Conservation (phyloP, 2,113 vertebrate genomes). For the Diphyllodes magnificus region DNA sequence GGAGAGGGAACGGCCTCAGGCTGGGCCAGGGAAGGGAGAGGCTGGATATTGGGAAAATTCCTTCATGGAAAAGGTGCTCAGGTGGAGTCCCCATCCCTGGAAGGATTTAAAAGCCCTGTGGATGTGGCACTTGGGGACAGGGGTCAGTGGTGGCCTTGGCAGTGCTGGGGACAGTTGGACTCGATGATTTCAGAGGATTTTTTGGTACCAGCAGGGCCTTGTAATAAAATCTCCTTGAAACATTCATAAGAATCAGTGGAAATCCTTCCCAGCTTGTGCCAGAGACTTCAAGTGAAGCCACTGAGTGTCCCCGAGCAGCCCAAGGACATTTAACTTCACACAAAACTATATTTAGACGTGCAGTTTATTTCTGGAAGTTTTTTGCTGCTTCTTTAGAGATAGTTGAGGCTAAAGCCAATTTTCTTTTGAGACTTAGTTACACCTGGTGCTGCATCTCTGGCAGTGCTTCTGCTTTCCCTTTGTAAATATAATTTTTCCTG, state of each 20-base stretch:
- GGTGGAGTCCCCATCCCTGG: not conserved
- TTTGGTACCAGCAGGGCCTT: not conserved
- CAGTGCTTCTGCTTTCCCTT: not conserved
- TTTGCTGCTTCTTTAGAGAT: not conserved
- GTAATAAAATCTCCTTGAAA: not conserved
- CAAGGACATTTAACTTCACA: not conserved
- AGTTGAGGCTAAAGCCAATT: not conserved
- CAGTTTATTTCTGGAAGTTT: not conserved
- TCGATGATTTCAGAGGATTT: not conserved
- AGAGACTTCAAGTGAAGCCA: not conserved
- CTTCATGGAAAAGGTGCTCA: not conserved
- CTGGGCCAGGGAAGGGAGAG: not conserved
- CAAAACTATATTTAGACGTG: not conserved
- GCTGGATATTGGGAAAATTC: not conserved
- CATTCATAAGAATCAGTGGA: fast-evolving
- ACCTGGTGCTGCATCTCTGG: not conserved
- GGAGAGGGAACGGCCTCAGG: not conserved
- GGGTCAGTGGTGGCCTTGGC: not conserved
- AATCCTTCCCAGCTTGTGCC: not conserved
- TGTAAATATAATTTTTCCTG: not conserved
- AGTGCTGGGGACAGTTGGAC: not conserved
- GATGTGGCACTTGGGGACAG: not conserved
- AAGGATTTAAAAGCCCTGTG: not conserved
- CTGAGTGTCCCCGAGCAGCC: not conserved
- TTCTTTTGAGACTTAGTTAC: not conserved